Conservation (phyloP, 2,113 vertebrate genomes). For the Xiphias gladius region DNA sequence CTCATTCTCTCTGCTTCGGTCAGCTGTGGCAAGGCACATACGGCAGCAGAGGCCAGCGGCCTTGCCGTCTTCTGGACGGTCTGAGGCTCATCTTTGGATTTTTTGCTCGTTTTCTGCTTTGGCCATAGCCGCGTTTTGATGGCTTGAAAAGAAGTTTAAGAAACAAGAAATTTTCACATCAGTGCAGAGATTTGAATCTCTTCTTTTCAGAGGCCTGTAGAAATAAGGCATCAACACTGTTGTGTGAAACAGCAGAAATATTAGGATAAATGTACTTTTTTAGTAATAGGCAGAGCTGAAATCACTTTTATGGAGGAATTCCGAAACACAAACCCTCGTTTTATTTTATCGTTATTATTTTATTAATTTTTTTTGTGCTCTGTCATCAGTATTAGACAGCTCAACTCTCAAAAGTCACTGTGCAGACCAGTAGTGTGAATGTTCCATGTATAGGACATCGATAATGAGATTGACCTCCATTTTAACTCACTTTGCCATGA, state of each 20-base stretch:
- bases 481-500: neutral
- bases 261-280: neutral
- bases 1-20: slow-evolving; percentile 67
- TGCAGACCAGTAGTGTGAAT: slow-evolving; percentile 1
- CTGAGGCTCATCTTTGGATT: slow-evolving; percentile 44
- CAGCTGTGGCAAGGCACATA: slow-evolving; percentile 47
- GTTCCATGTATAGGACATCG: neutral
- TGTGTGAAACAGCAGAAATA: neutral
- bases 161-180: neutral
- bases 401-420: neutral
- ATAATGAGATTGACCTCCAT: slow-evolving; percentile 65
- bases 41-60: neutral
- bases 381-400: neutral
- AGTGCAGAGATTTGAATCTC: neutral
- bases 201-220: neutral
- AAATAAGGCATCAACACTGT: neutral
- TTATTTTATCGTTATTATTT: too few species aligned
- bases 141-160: slow-evolving; percentile 54
- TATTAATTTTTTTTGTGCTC: too few species aligned
- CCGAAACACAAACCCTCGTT: neutral
- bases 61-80: slow-evolving; percentile 35
- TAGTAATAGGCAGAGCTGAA: neutral
- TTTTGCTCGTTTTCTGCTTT: slow-evolving; percentile 68
- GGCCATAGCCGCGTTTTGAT: slow-evolving; percentile 65
- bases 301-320: neutral